Conservation (phyloP, 2,797 vertebrate species). For the Poeciliopsis infans region DNA sequence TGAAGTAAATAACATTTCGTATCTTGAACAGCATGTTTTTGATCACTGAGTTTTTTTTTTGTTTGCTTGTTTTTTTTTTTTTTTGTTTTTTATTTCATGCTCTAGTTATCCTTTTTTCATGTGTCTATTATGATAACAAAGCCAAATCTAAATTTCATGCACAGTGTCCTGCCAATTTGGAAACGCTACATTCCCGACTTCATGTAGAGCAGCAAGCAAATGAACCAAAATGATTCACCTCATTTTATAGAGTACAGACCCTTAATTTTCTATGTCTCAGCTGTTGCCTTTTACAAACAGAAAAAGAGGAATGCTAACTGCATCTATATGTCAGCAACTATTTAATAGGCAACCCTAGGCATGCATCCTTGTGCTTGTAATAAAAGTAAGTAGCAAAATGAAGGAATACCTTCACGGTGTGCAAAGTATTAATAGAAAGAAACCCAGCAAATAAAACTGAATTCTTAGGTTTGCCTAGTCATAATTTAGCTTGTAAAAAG, state of each 20-base stretch:
- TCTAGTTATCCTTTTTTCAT: conserved; percentile 24
- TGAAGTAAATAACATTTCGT: conserved; percentile 14
- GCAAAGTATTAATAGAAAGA: conserved; percentile 19
- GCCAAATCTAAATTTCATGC: conserved; percentile 23
- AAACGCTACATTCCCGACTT: not conserved
- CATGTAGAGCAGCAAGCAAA: conserved; percentile 7
- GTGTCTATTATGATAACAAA: conserved; percentile 34
- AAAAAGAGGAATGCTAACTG: conserved; percentile 21
- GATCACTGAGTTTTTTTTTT: not conserved
- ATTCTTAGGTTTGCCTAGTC: conserved; percentile 33
- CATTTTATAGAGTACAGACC: conserved; percentile 18
- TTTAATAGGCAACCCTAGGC: conserved; percentile 21
- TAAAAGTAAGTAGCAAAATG: conserved; percentile 24
- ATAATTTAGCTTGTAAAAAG: conserved; percentile 3
- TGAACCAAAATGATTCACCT: conserved; percentile 25
- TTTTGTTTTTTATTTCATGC: conserved; percentile 15
- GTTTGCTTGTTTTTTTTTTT: not conserved
- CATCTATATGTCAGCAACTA: conserved; percentile 37
- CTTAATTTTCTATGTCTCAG: conserved; percentile 31
- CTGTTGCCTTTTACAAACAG: conserved; percentile 29
- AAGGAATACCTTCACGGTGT: conserved; percentile 4
- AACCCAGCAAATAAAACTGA: conserved; percentile 20
- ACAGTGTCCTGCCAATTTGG: conserved; percentile 21
- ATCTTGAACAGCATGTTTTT: conserved; percentile 21
- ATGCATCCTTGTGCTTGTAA: conserved; percentile 1